Base-by-base conservation (phyloP, 1,140 invertebrate species). In the Cydia splendana region DNA sequence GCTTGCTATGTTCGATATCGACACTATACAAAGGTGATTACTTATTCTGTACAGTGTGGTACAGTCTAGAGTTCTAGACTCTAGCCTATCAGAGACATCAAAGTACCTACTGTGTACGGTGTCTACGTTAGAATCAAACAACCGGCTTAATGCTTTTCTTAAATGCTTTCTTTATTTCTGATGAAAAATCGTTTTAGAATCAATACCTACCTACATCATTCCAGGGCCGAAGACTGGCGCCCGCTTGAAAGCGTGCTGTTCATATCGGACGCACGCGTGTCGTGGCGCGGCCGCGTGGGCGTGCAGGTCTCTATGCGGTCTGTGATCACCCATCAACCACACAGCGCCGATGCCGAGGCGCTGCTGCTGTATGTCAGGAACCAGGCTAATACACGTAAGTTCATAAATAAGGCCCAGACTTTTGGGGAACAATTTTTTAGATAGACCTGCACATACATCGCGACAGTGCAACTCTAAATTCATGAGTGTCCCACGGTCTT, bases 261-360 rank as follows among this genome's bases (percentile, higher is more conserved):
- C 85, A 85, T 95, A 53, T 91, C 94, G 20, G 94, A 95, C 80
- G 88, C 91, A 6, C 85, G 88, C 10, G 88, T 94, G 12, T 87
- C 89, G 7, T 94, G 93, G 91, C 93, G 93, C 20, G 81, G 81
- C 13, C 90, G 89, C 48, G 82, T 81, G 0, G 81, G 76, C 0
- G 82, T 90, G 78, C 87, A 89, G 78, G 78, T 90, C 13, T 87
- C 88, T 34, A 81, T 85, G 0, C 87, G 90, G 24, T 92, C 88
- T 13, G 91, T 95, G 28, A 79, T 95, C 65, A 95, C 94, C 0
- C 94, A 94, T 80, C 92, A 94, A 84, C 94, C 94, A 30, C 86
- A 93, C 76, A 93, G 92, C 0, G 80, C 87, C 9, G 94, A 95
- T 80, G 94, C 93, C 0, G 89, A 94, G 74, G 80, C 89, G 0